phyloP scores from a whole-genome alignment of 2,888 invertebrate genomes.

The Laothoe populi region DNA sequence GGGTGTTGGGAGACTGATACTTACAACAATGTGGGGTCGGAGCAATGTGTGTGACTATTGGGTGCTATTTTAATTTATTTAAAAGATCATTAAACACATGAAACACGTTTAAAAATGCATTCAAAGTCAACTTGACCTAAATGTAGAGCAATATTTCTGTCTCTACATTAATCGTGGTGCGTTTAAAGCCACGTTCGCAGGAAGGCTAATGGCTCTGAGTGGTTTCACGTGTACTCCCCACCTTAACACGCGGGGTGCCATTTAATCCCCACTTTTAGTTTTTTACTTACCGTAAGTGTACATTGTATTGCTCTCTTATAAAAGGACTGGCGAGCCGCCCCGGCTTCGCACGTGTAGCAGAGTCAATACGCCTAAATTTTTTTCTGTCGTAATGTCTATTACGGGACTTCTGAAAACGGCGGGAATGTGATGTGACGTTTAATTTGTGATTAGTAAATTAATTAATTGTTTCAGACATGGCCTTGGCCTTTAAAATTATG shows the following conservation, averaged over 20 bases:
- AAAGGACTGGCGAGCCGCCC: no score
- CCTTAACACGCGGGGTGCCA: constrained; percentile 61
- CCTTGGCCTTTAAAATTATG: no score
- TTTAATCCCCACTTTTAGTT: constrained; percentile 69
- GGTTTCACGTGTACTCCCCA: constrained; percentile 73
- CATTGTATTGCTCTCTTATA: constrained; percentile 65
- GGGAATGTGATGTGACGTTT: no score
- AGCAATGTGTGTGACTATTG: no score
- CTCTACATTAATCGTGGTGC: constrained; percentile 8
- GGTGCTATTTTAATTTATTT: not conserved
- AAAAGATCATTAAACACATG: not conserved
- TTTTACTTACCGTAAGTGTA: constrained; percentile 56
- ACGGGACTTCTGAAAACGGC: no score
- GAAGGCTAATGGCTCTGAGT: constrained; percentile 70
- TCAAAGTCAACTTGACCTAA: constrained; percentile 11
- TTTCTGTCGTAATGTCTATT: no score
- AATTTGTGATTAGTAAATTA: no score
- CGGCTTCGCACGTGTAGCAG: no score
- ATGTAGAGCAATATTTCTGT: constrained; percentile 22
- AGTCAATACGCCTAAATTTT: no score
- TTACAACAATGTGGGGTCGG: no score
- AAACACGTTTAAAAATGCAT: not conserved
- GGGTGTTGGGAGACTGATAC: no score
- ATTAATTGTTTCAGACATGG: no score
- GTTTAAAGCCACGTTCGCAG: constrained; percentile 34